Evolutionary conservation across 1,140 invertebrate species (phyloP).

Genomic region (Diorhabda sublineata): DNA sequence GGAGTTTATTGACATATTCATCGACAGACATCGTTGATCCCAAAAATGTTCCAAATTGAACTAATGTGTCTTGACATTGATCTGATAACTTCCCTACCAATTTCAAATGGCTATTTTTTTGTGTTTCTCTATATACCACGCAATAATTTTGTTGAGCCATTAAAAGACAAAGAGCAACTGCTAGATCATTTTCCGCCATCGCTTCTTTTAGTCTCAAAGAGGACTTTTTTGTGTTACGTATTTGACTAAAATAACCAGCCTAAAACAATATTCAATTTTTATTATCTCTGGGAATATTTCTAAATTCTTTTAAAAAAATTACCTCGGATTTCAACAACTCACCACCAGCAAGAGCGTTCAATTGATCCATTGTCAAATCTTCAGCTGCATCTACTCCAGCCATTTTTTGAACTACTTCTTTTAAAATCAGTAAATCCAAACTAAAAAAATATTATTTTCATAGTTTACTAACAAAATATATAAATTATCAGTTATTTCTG

Average conservation of each 20-base stretch:
- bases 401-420: constrained; percentile 99
- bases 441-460: constrained; percentile 53
- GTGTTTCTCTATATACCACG: constrained; percentile 82
- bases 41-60: constrained; percentile 96
- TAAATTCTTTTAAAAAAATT: constrained; percentile 21
- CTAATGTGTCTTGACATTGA: constrained; percentile 96
- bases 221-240: constrained; percentile 94
- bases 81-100: constrained; percentile 77
- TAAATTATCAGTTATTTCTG: neutral
- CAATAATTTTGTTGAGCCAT: constrained; percentile 97
- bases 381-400: constrained; percentile 95
- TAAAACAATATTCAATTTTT: constrained; percentile 40
- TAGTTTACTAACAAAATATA: neutral
- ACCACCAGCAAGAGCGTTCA: constrained; percentile 94
- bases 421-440: constrained; percentile 90
- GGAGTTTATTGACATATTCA: constrained; percentile 87
- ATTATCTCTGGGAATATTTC: neutral
- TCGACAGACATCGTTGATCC: constrained; percentile 89
- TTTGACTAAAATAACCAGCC: constrained; percentile 95
- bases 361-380: constrained; percentile 93
- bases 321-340: constrained; percentile 92
- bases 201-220: constrained; percentile 94
- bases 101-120: constrained; percentile 84
- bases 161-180: constrained; percentile 86
- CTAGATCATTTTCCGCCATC: constrained; percentile 80